Base-by-base conservation (phyloP, 2,113 vertebrate species). In the Polypterus bichir region DNA sequence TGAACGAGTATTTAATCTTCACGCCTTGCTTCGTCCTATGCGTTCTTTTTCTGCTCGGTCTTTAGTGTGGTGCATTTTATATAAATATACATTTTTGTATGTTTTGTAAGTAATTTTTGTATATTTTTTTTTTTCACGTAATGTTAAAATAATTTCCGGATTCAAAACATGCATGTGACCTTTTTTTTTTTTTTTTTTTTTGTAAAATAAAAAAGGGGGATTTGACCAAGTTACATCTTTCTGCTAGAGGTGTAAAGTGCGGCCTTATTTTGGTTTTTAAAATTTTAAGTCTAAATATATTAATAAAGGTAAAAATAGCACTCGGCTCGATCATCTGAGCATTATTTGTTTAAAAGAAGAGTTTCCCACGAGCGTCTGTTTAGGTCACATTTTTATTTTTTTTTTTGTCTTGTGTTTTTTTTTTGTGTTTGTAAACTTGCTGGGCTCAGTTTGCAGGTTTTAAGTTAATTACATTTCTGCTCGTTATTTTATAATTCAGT, bases 51-150 rank as follows among this genome's bases (percentile, higher is more conserved):
- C 83, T 73, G 68, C 64, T 77, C 76, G 27, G 84, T 77, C 79
- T 79, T 76, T 79, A 71, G 84, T 92, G 81, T 91, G 92, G 91
- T 89, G 85, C 91, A 91, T 91, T 78, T 88, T 91, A 86, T 83
- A 84, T 68, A 81, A 78, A 82, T 83, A 79, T 76, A 84, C 80
- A 86, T 82, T 89, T 90, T 81, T 89, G 85, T 90, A 75, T 86
- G 88, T 92, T 89, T 27, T 91, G 90, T 96, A 92, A 93, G 91
- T 94, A 92, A 87, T 84, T 94, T 82, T 86, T 88, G 88, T 96
- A 83, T 89, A 87, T 91, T 84, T 88, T 27, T 27, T 27, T 87
- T 83, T 68, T 82, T 75, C 74, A 67, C 74, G 69, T 80, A 73
- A 66, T 76, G 75, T 83, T 79, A 80, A 73, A 27, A 78, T 80